Conservation (phyloP, 2,797 vertebrate genomes). For the Pagetopsis macropterus region DNA sequence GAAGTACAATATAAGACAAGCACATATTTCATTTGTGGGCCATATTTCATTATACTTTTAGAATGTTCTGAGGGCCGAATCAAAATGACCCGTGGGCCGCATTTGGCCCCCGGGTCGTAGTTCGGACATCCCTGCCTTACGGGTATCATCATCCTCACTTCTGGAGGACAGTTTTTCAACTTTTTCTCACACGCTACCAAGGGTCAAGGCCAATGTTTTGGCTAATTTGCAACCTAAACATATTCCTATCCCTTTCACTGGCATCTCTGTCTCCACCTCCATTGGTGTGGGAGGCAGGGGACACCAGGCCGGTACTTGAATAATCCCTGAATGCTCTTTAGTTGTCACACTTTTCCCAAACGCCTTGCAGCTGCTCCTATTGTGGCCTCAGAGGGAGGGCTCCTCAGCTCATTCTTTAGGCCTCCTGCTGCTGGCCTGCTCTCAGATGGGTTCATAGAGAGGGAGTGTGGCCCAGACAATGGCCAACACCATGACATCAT, state of each 20-base stretch:
- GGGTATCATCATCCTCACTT: conserved; percentile 21
- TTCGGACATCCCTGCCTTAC: too few relatives aligned
- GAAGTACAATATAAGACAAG: too few relatives aligned
- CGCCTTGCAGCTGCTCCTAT: conserved; percentile 88
- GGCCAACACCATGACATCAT: conserved; percentile 72
- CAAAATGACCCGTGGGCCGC: too few relatives aligned
- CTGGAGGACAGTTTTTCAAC: conserved; percentile 40
- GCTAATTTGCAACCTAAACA: conserved; percentile 83
- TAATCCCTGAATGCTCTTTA: conserved; percentile 77
- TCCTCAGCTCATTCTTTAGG: conserved; percentile 69
- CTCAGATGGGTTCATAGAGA: conserved; percentile 66
- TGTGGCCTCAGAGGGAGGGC: conserved; percentile 73
- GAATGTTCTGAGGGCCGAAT: too few relatives aligned
- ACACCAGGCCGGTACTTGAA: conserved; percentile 72
- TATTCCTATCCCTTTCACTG: conserved; percentile 71
- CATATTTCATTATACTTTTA: too few relatives aligned
- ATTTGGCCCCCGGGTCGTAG: too few relatives aligned
- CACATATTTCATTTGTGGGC: too few relatives aligned
- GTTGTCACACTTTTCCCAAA: conserved; percentile 87
- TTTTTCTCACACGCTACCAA: conserved; percentile 62
- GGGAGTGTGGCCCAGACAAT: conserved; percentile 75
- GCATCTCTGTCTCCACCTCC: conserved; percentile 62
- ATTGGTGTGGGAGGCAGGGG: conserved; percentile 53
- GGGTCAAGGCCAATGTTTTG: conserved; percentile 73
- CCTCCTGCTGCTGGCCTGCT: conserved; percentile 77